A percentile compares a stretch with the other conserved stretches of the same genome.
Evolutionary conservation across 2,888 invertebrate genomes (phyloP).

Genomic region (Athalia cordata): DNA sequence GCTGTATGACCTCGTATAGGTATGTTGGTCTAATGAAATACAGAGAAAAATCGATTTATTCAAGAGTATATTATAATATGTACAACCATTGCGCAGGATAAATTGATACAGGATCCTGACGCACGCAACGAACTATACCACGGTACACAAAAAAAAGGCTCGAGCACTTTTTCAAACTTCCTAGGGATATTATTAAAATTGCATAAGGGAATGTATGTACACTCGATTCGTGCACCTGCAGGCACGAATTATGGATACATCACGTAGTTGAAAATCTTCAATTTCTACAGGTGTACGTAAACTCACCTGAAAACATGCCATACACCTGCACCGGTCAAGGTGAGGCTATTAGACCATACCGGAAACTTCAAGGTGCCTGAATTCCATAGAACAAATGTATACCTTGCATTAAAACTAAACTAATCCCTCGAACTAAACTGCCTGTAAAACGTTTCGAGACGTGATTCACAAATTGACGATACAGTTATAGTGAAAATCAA

Average conservation of each 20-base stretch:
- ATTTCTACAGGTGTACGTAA: neutral
- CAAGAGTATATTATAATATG: neutral
- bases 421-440: slow-evolving; percentile 16
- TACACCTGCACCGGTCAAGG: slow-evolving; percentile 7
- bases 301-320: slow-evolving; percentile 23
- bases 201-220: slow-evolving; percentile 8
- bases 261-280: slow-evolving; percentile 1
- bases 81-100: neutral
- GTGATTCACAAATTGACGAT: no score
- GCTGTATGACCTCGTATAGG: no score
- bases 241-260: neutral
- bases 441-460: no score
- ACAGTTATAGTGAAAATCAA: no score
- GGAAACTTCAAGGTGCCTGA: neutral
- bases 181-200: neutral
- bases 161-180: slow-evolving; percentile 7
- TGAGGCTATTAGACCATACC: neutral
- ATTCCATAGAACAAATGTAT: slow-evolving; percentile 23
- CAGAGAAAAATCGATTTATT: neutral
- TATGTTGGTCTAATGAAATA: neutral
- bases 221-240: neutral
- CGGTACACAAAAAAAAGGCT: neutral
- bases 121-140: slow-evolving; percentile 17
- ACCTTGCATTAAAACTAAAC: slow-evolving; percentile 28
- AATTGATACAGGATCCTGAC: slow-evolving; percentile 4